Conservation (phyloP, 1,140 invertebrate genomes). For the Diorhabda elongata region DNA sequence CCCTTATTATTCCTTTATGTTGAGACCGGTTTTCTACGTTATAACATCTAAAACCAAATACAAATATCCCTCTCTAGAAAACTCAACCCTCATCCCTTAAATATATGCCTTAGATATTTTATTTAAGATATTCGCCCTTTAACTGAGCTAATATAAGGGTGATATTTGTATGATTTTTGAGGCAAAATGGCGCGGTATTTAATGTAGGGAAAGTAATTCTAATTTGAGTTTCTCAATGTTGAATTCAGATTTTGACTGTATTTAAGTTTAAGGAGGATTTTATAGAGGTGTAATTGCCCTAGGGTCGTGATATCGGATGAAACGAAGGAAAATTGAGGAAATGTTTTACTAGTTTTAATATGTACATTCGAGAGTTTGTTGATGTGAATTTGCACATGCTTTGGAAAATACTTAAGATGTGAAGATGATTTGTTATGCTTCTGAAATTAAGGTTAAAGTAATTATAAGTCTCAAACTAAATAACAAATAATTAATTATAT, state of each 20-base stretch:
- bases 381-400: not conserved
- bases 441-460: no score
- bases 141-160: constrained; percentile 27
- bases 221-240: constrained; percentile 41
- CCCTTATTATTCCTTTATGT: not conserved
- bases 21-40: constrained; percentile 18
- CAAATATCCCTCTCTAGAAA: constrained; percentile 37
- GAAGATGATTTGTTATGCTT: no score
- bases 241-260: constrained; percentile 40
- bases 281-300: constrained; percentile 35
- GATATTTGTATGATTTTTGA: constrained; percentile 33
- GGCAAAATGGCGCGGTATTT: constrained; percentile 39
- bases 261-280: constrained; percentile 44
- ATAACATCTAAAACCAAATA: constrained; percentile 25
- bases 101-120: constrained; percentile 36
- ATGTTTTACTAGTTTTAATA: constrained; percentile 12
- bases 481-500: no score
- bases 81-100: constrained; percentile 35
- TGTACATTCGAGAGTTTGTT: not conserved
- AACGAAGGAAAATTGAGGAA: constrained; percentile 8
- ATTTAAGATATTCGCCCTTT: constrained; percentile 37
- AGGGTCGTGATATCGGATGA: not conserved
- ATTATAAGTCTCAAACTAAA: no score
- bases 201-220: constrained; percentile 44
- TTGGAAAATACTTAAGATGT: no score